Conservation (phyloP, 2,888 invertebrate species). For the Pyrochroa serraticornis region DNA sequence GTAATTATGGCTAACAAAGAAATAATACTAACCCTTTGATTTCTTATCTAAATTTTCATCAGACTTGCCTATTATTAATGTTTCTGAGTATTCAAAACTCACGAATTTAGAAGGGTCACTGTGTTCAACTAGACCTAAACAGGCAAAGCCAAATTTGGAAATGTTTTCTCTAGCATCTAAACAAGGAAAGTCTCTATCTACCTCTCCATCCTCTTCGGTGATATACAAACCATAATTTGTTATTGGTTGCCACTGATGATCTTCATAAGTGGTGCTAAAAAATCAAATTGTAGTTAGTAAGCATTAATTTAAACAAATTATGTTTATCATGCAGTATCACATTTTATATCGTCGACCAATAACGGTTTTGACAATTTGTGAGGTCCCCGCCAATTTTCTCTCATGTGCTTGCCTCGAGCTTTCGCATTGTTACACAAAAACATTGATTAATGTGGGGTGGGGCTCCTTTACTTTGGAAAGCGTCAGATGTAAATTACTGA, state of each 20-base stretch:
- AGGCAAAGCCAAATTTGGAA: constrained; percentile 90
- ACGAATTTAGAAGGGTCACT: constrained; percentile 59
- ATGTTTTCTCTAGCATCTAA: constrained; percentile 87
- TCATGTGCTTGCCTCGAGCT: too few relatives aligned
- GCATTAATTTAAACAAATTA: neutral
- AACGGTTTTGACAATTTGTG: too few relatives aligned
- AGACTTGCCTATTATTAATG: constrained; percentile 19
- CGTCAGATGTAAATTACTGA: too few relatives aligned
- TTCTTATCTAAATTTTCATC: constrained; percentile 22
- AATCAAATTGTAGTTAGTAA: constrained; percentile 2
- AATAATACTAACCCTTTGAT: constrained; percentile 9
- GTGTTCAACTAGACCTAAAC: constrained; percentile 85
- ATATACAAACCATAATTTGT: constrained; percentile 87
- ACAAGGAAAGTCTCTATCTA: constrained; percentile 91
- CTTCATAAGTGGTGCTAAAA: constrained; percentile 67
- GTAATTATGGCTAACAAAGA: neutral
- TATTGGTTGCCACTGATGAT: constrained; percentile 67
- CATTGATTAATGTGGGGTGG: too few relatives aligned
- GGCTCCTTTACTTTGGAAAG: too few relatives aligned
- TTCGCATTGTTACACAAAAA: too few relatives aligned
- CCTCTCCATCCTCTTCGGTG: constrained; percentile 96
- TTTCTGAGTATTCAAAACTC: constrained; percentile 45
- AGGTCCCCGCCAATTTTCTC: too few relatives aligned
- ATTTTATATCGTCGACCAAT: constrained; percentile 4
- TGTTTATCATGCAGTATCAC: neutral